phyloP scores from a whole-genome alignment of 2,888 invertebrate genomes.

The Andrena fulva region DNA sequence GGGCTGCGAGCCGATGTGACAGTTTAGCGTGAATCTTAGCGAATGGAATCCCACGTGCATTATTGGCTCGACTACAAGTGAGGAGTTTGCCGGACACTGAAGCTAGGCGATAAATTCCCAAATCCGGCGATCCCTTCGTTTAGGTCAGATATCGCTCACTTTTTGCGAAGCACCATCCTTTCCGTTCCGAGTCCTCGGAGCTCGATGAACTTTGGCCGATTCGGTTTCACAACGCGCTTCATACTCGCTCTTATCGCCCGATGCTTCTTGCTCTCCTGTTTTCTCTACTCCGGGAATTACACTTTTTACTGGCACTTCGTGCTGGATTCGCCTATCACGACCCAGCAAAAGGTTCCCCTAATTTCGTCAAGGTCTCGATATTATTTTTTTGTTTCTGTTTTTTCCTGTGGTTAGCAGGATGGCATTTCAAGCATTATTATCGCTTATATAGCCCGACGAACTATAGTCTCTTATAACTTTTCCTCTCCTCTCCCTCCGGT shows the following conservation, averaged over 20 bases:
- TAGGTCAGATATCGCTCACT: not conserved
- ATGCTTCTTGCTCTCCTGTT: slow-evolving; percentile 24
- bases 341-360: not conserved
- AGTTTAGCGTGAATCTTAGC: not conserved
- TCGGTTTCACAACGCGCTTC: slow-evolving; percentile 28
- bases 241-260: slow-evolving; percentile 40
- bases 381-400: no score
- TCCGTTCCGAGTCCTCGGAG: slow-evolving; percentile 32
- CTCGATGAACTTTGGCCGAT: slow-evolving; percentile 54
- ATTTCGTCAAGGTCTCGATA: not conserved
- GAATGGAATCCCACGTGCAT: not conserved
- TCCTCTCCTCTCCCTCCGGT: no score
- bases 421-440: no score
- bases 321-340: not conserved
- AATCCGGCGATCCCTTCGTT: not conserved
- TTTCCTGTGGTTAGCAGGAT: no score
- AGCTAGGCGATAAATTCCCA: not conserved
- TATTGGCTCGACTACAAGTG: not conserved
- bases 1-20: not conserved
- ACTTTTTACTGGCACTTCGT: not conserved
- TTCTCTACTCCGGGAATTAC: slow-evolving; percentile 2
- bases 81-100: not conserved
- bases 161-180: slow-evolving; percentile 20
- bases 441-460: no score
- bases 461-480: no score